Evolutionary conservation across 2,888 invertebrate genomes (phyloP).

Genomic region (Pristionchus japonicus): DNA sequence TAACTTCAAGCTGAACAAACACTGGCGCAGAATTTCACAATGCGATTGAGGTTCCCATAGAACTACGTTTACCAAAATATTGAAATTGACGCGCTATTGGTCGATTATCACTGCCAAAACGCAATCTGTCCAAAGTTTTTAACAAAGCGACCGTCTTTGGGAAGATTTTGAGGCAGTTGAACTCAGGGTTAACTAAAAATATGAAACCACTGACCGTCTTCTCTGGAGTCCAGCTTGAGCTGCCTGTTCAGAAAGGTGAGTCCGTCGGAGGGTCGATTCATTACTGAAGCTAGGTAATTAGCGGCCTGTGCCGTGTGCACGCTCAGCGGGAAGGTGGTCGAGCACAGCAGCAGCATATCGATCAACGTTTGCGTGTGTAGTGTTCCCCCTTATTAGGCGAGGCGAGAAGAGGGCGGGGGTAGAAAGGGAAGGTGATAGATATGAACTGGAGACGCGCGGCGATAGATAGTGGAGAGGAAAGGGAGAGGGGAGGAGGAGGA

Average conservation of each 20-base stretch:
- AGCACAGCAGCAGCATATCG: conserved; percentile 43
- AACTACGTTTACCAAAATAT: not conserved
- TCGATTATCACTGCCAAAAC: too few species aligned
- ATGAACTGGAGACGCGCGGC: conserved; percentile 9
- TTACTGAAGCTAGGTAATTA: not conserved
- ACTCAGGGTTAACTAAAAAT: too few species aligned
- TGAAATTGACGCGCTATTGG: not conserved
- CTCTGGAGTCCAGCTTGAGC: conserved; percentile 52
- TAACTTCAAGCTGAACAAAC: not conserved
- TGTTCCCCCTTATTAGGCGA: conserved; percentile 18
- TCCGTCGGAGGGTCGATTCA: not conserved
- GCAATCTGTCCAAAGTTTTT: too few species aligned
- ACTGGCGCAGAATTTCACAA: not conserved
- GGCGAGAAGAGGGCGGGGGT: not conserved
- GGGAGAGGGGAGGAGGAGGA: not conserved
- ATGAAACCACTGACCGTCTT: conserved; percentile 45
- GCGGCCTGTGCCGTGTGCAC: not conserved
- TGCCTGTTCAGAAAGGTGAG: conserved; percentile 53
- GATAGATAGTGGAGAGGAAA: not conserved
- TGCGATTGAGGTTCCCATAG: not conserved
- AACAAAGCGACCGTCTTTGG: too few species aligned
- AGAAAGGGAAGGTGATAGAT: conserved; percentile 5
- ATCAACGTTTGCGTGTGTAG: not conserved
- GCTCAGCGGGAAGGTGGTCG: conserved; percentile 27
- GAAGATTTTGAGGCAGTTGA: too few species aligned